Evolutionary conservation across 2,888 invertebrate species (phyloP).

Genomic region (Spodoptera littoralis): DNA sequence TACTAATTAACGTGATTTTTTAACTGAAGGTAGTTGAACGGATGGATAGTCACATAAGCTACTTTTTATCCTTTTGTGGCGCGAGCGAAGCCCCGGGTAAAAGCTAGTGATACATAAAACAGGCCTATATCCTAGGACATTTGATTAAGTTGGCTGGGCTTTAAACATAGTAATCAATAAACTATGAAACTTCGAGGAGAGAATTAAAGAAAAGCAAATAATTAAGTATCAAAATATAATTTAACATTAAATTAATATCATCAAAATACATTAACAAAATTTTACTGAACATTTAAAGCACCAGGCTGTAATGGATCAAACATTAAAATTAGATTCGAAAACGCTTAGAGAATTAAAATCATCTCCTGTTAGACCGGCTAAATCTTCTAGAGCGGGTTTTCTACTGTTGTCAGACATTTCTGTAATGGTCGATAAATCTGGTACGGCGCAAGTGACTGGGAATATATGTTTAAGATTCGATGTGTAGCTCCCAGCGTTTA

Average conservation of each 20-base stretch:
- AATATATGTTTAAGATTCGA: constrained; percentile 77
- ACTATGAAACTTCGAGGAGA: no score
- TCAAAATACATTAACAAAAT: constrained; percentile 24
- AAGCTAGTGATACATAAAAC: no score
- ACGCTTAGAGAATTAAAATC: constrained; percentile 58
- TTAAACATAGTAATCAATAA: no score
- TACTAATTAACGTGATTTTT: no score
- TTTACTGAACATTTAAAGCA: constrained; percentile 12
- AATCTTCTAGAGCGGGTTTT: constrained; percentile 57
- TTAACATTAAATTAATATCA: constrained; percentile 30
- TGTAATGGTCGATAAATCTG: constrained; percentile 81
- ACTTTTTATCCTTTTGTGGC: no score
- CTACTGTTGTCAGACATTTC: constrained; percentile 74
- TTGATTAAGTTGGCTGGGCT: no score
- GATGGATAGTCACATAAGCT: no score
- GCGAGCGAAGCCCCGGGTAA: no score
- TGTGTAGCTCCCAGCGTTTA: constrained; percentile 55
- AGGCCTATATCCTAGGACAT: no score
- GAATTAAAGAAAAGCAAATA: neutral
- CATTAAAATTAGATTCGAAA: constrained; percentile 46
- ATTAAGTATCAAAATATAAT: constrained; percentile 1
- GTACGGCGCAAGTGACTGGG: constrained; percentile 77
- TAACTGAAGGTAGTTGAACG: no score
- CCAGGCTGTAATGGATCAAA: constrained; percentile 14
- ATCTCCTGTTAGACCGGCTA: constrained; percentile 57